These are phyloP conservation scores for Eurois occulta DNA, from an alignment of 2,888 invertebrate genomes.

Conservation along the genomic window DNA sequence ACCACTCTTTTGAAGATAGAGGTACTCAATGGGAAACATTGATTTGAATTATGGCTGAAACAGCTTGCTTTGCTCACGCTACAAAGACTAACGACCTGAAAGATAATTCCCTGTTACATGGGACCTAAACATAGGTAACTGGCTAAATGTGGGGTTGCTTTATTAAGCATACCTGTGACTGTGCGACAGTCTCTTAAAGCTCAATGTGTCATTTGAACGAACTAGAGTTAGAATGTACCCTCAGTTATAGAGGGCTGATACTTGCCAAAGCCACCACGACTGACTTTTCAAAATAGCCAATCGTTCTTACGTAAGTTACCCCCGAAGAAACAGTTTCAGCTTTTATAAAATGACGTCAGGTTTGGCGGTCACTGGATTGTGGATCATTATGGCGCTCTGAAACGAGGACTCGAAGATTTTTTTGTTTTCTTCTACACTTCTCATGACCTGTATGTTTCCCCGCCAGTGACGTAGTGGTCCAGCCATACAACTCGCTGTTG, in stretches of 20 bases:
- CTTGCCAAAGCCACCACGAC: not conserved
- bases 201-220: not conserved
- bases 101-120: not conserved
- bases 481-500: slow-evolving; percentile 98
- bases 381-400: not conserved
- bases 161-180: not conserved
- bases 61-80: not conserved
- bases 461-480: slow-evolving; percentile 97
- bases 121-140: too few species aligned
- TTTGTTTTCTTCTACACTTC: not conserved
- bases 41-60: not conserved
- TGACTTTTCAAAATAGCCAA: not conserved
- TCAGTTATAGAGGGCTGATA: not conserved
- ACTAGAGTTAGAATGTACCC: not conserved
- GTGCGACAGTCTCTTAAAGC: not conserved
- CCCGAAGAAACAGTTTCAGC: not conserved
- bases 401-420: not conserved
- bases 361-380: not conserved
- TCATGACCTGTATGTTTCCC: not conserved
- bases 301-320: too few species aligned
- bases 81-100: not conserved
- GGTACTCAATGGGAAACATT: not conserved
- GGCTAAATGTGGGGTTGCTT: not conserved
- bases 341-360: not conserved
- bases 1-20: slow-evolving; percentile 1